phyloP scores from a whole-genome alignment of 2,888 invertebrate species.

The Apotomis turbidana region DNA sequence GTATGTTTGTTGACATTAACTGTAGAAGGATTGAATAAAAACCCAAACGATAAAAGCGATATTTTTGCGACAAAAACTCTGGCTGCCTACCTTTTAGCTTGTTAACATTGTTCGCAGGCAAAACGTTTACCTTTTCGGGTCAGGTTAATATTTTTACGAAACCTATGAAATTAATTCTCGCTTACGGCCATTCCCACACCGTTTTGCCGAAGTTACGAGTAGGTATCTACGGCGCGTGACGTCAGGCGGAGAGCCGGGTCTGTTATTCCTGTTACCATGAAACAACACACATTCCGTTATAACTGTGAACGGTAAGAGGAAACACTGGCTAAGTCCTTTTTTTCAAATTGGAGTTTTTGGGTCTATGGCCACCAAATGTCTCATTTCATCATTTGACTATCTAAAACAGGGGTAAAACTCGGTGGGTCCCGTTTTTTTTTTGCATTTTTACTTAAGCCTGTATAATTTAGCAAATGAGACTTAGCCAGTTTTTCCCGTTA shows the following conservation, averaged over 20 bases:
- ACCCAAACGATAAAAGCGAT: too few relatives aligned
- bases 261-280: slow-evolving; percentile 10
- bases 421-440: too few relatives aligned
- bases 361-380: too few relatives aligned
- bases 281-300: slow-evolving; percentile 18
- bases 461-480: too few relatives aligned
- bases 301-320: neutral
- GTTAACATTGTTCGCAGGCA: neutral
- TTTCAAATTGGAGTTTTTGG: too few relatives aligned
- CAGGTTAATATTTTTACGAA: slow-evolving; percentile 9
- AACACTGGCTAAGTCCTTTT: too few relatives aligned
- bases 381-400: too few relatives aligned
- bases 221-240: neutral
- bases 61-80: slow-evolving; percentile 1
- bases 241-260: neutral
- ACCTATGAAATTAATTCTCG: slow-evolving; percentile 24
- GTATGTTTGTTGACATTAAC: too few relatives aligned
- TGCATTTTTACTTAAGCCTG: too few relatives aligned
- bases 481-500: too few relatives aligned
- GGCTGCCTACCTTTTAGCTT: slow-evolving; percentile 2
- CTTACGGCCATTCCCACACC: slow-evolving; percentile 16
- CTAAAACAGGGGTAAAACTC: too few relatives aligned
- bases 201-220: slow-evolving; percentile 13
- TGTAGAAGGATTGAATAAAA: too few relatives aligned
- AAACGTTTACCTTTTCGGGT: slow-evolving; percentile 9